A percentile compares a stretch with the other conserved stretches of the same genome.
Evolutionary conservation across 2,113 vertebrate genomes (phyloP).

Genomic region (Cairina moschata): DNA sequence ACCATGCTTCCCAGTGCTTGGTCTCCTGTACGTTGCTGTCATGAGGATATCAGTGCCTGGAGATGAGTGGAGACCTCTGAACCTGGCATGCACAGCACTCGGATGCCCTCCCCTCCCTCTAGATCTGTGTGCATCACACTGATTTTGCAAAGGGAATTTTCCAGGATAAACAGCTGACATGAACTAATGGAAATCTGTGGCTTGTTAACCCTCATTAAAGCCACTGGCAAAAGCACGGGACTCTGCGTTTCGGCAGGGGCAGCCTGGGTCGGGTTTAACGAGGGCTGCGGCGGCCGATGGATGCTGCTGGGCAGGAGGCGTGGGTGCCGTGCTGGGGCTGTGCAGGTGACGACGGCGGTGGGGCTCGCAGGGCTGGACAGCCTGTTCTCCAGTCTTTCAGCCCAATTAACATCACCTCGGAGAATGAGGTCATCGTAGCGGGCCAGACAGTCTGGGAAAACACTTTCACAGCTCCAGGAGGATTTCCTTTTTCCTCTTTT

Average conservation of each 20-base stretch:
- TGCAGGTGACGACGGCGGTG: background rate
- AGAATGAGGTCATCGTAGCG: conserved; percentile 55
- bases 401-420: background rate
- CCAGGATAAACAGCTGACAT: conserved; percentile 46
- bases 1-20: accelerated
- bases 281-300: background rate
- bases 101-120: background rate
- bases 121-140: background rate
- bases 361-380: background rate
- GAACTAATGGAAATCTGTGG: conserved; percentile 2
- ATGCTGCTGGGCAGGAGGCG: background rate
- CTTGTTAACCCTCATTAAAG: background rate
- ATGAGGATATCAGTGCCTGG: background rate
- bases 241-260: accelerated
- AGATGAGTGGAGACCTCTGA: background rate
- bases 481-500: conserved; percentile 73
- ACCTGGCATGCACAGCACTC: too few species aligned
- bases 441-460: conserved; percentile 73
- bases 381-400: conserved; percentile 4
- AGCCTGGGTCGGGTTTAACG: background rate
- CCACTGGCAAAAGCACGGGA: background rate
- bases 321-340: background rate
- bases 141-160: conserved; percentile 9
- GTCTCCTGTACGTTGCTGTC: accelerated
- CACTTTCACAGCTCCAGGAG: conserved; percentile 63